Percentiles rank a stretch among this genome's conserved stretches.
These are phyloP conservation scores for Scolopax mira DNA, from an alignment of 2,113 vertebrate genomes.

Conservation along the genomic window DNA sequence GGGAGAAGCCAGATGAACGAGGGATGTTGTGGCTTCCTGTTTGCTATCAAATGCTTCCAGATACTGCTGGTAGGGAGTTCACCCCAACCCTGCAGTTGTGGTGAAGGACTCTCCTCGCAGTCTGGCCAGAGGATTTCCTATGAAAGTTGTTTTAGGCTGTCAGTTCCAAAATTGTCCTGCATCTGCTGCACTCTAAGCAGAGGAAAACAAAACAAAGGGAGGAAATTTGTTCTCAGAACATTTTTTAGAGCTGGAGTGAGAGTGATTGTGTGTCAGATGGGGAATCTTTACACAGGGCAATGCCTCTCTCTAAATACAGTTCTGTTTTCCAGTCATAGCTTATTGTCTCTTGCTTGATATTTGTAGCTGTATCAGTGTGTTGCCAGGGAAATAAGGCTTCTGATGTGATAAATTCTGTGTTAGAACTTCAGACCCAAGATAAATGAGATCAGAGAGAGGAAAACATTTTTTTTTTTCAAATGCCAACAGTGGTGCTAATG, in stretches of 20 bases:
- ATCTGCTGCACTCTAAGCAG: background rate
- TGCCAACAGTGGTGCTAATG: background rate
- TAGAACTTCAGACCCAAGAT: background rate
- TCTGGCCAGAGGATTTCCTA: background rate
- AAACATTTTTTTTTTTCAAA: background rate
- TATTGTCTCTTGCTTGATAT: background rate
- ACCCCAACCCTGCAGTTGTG: background rate
- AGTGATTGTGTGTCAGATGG: background rate
- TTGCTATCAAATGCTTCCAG: background rate
- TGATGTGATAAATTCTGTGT: background rate
- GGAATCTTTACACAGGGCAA: background rate
- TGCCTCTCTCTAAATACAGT: background rate
- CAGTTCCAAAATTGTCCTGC: background rate
- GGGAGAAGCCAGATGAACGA: background rate
- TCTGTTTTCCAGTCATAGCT: background rate
- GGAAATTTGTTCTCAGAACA: background rate
- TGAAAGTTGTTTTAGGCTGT: background rate
- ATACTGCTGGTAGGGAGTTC: background rate
- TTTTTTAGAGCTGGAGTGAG: background rate
- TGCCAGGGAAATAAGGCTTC: background rate
- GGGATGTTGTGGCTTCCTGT: background rate
- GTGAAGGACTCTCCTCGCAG: no score
- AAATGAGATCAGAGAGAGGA: conserved; percentile 4
- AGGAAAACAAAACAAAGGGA: background rate
- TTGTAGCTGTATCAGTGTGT: background rate